Percentiles rank a stretch among this genome's conserved stretches.
phyloP scores from a whole-genome alignment of 1,140 invertebrate species.

The Drosophila parabipectinata region DNA sequence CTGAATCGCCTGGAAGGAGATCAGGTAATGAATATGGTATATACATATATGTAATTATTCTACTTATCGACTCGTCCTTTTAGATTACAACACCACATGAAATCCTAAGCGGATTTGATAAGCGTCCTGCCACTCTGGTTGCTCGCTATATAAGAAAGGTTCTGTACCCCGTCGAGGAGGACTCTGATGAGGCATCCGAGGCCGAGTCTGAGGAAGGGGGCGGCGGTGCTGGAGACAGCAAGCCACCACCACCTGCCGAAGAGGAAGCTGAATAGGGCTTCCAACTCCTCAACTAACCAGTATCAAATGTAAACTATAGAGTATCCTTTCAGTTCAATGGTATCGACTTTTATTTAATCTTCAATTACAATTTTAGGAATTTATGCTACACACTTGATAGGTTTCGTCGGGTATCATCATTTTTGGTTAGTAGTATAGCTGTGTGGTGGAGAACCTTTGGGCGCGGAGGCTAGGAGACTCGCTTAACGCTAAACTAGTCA shows the following conservation, averaged over 20 bases:
- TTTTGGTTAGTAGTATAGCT: constrained; percentile 48
- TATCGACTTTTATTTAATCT: constrained; percentile 40
- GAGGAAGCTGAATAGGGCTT: not conserved
- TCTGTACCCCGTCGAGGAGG: constrained; percentile 13
- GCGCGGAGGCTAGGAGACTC: constrained; percentile 29
- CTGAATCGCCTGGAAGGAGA: constrained; percentile 96
- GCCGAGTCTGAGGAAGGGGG: not conserved
- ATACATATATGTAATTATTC: not conserved
- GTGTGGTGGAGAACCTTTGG: constrained; percentile 41
- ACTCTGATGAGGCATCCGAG: constrained; percentile 5
- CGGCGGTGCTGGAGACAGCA: constrained; percentile 17
- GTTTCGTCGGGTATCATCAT: constrained; percentile 21
- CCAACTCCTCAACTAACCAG: no score
- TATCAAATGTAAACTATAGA: no score
- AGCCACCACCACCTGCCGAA: not conserved
- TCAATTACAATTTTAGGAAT: constrained; percentile 54
- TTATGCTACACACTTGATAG: constrained; percentile 61
- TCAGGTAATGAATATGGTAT: constrained; percentile 85
- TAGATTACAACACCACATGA: constrained; percentile 25
- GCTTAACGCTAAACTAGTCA: constrained; percentile 64
- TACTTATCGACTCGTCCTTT: not conserved
- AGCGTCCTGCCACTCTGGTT: constrained; percentile 34
- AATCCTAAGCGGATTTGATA: constrained; percentile 21
- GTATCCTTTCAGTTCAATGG: constrained; percentile 30
- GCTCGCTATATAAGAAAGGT: constrained; percentile 49